A percentile compares a stretch with the other conserved stretches of the same genome.
These are phyloP conservation scores for Araneus ventricosus DNA, from an alignment of 1,140 invertebrate species.

Conservation along the genomic window DNA sequence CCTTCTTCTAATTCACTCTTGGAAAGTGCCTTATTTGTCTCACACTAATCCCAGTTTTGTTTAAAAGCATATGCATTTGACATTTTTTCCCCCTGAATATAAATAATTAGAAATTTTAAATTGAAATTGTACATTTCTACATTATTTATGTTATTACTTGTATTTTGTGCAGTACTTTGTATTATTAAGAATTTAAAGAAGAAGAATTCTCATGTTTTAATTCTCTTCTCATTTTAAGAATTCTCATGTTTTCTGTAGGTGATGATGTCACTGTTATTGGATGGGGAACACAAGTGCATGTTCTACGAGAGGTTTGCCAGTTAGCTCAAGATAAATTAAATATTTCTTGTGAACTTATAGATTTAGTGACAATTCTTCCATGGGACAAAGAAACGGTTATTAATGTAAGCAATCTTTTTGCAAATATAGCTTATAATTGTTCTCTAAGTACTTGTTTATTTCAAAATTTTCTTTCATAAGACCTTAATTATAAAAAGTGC, in stretches of 20 bases:
- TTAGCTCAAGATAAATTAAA: constrained; percentile 90
- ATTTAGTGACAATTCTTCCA: constrained; percentile 95
- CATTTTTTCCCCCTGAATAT: too few relatives aligned
- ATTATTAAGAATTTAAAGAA: neutral
- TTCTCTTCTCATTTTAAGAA: too few relatives aligned
- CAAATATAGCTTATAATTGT: too few relatives aligned
- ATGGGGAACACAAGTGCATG: constrained; percentile 98
- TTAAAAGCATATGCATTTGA: too few relatives aligned
- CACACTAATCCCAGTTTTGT: too few relatives aligned
- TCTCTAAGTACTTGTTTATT: too few relatives aligned
- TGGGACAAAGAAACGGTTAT: constrained; percentile 96
- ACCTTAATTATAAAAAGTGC: too few relatives aligned
- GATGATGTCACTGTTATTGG: constrained; percentile 94
- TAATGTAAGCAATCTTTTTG: constrained; percentile 84
- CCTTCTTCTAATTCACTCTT: too few relatives aligned
- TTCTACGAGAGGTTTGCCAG: constrained; percentile 93
- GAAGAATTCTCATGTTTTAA: too few relatives aligned
- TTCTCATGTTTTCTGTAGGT: constrained; percentile 82
- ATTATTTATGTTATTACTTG: neutral
- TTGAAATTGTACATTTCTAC: neutral
- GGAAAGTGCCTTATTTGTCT: too few relatives aligned
- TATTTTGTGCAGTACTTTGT: neutral
- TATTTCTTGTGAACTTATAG: constrained; percentile 94
- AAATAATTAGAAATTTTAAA: neutral
- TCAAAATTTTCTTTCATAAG: too few relatives aligned